phyloP scores from a whole-genome alignment of 2,888 invertebrate genomes.

The Cataglyphis rosenhaueri region DNA sequence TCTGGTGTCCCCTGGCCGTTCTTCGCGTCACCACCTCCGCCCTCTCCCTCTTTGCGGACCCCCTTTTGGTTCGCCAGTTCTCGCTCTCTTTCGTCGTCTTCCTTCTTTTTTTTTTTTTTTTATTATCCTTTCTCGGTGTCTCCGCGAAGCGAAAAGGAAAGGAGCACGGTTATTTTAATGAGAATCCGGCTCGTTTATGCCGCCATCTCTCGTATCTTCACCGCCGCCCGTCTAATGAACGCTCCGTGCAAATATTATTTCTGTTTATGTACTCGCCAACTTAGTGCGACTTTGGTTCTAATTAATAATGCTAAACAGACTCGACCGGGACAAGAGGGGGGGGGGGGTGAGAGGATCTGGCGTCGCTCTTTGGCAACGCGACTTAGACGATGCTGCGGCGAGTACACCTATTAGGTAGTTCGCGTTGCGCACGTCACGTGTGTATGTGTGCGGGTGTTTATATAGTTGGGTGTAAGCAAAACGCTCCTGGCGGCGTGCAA shows the following conservation, averaged over 20 bases:
- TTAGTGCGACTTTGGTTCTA: slow-evolving; percentile 84
- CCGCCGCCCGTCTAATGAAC: slow-evolving; percentile 83
- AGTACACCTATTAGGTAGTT: slow-evolving; percentile 48
- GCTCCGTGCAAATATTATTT: slow-evolving; percentile 84
- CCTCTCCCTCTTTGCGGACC: slow-evolving; percentile 1
- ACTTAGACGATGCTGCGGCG: slow-evolving; percentile 30
- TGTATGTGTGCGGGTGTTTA: not conserved
- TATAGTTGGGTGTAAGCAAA: slow-evolving; percentile 1
- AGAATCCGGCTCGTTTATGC: slow-evolving; percentile 84
- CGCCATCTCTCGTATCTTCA: slow-evolving; percentile 74
- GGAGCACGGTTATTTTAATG: slow-evolving; percentile 83
- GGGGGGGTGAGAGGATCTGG: not conserved
- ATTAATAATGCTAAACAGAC: slow-evolving; percentile 84
- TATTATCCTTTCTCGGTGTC: slow-evolving; percentile 11
- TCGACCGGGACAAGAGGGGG: slow-evolving; percentile 40
- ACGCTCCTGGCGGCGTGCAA: slow-evolving; percentile 13
- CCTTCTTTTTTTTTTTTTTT: slow-evolving; percentile 35
- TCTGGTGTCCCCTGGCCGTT: not conserved
- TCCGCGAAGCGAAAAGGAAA: slow-evolving; percentile 68
- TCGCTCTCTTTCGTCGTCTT: not conserved
- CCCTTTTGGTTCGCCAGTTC: slow-evolving; percentile 9
- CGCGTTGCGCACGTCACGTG: slow-evolving; percentile 15
- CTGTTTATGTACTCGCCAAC: slow-evolving; percentile 84
- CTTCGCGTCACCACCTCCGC: not conserved
- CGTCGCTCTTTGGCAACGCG: slow-evolving; percentile 30